phyloP scores from a whole-genome alignment of 1,140 invertebrate genomes.

The Conopomorpha cramerella region DNA sequence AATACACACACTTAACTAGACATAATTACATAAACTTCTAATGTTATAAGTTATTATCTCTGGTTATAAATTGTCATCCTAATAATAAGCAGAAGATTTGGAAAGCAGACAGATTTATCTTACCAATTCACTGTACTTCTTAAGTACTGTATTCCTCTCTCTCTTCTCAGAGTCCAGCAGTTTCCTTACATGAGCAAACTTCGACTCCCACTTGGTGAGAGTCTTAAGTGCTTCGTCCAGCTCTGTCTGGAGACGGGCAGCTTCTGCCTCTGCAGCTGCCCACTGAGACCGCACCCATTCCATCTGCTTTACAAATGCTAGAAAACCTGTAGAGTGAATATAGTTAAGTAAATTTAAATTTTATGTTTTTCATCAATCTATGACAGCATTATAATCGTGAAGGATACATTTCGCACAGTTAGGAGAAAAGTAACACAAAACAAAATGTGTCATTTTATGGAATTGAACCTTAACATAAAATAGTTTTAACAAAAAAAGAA shows the following conservation, averaged over 20 bases:
- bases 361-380: neutral
- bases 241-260: constrained; percentile 67
- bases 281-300: constrained; percentile 74
- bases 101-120: no score
- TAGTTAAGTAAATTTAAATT: constrained; percentile 3
- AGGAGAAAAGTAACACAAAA: no score
- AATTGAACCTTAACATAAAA: no score
- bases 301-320: constrained; percentile 70
- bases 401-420: no score
- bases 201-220: constrained; percentile 71
- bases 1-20: no score
- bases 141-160: constrained; percentile 56
- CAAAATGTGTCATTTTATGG: no score
- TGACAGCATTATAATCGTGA: no score
- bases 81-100: no score
- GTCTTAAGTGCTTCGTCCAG: constrained; percentile 69
- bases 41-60: no score
- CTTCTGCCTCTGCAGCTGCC: constrained; percentile 68
- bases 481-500: no score
- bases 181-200: constrained; percentile 76
- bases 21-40: no score
- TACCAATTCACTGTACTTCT: constrained; percentile 50
- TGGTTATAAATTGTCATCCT: no score
- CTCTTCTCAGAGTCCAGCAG: constrained; percentile 79
- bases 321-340: constrained; percentile 63